phyloP scores from a whole-genome alignment of 2,113 vertebrate genomes.

The Mirza zaza region DNA sequence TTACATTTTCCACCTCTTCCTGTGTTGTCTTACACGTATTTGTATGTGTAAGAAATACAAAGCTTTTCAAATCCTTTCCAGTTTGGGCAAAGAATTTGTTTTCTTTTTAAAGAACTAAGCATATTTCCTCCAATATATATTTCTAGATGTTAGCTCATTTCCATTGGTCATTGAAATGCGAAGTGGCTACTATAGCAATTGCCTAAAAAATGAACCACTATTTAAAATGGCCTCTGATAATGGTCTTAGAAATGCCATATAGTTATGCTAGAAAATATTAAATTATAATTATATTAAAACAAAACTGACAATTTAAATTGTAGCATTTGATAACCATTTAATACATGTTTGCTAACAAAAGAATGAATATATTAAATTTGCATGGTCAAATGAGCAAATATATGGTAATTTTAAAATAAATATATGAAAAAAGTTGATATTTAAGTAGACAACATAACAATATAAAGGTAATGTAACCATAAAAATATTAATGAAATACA shows the following conservation, averaged over 20 bases:
- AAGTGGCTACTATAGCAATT: background rate
- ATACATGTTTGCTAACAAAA: background rate
- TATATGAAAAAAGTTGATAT: no score
- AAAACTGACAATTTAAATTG: background rate
- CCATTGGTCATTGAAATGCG: background rate
- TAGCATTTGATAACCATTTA: background rate
- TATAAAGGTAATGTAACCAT: background rate
- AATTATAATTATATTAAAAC: background rate
- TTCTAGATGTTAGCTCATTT: background rate
- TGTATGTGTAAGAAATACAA: background rate
- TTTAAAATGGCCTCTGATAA: background rate
- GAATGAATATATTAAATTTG: background rate
- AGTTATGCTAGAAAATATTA: background rate
- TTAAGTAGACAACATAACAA: background rate
- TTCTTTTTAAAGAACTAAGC: background rate
- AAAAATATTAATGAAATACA: background rate
- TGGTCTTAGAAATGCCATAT: background rate
- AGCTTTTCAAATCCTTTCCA: background rate
- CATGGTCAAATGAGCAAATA: background rate
- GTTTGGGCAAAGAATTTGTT: background rate
- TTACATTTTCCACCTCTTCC: background rate
- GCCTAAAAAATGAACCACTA: background rate
- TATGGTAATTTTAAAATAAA: no score
- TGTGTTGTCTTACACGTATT: background rate
- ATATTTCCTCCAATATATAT: background rate